Percentiles rank a stretch among this genome's conserved stretches.
Evolutionary conservation across 1,140 invertebrate species (phyloP).

Genomic region (Pogonognathellus flavescens): DNA sequence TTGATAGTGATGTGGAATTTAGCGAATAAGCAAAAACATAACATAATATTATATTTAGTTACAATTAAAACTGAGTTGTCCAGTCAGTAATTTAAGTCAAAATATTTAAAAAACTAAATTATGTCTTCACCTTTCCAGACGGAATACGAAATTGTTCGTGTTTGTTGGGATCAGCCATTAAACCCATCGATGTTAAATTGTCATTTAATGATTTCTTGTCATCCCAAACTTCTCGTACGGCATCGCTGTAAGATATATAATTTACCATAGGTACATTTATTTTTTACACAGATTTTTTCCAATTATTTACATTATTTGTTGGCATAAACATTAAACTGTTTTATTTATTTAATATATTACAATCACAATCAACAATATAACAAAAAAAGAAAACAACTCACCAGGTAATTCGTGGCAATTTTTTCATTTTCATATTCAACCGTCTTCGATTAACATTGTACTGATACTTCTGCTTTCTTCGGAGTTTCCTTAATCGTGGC

Average conservation of each 20-base stretch:
- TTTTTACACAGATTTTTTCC: too few relatives aligned
- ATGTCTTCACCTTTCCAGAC: background rate
- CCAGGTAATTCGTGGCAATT: conserved; percentile 64
- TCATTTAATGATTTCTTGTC: conserved; percentile 59
- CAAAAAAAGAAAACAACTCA: too few relatives aligned
- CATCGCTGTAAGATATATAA: conserved; percentile 56
- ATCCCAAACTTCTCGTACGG: conserved; percentile 64
- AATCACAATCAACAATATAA: too few relatives aligned
- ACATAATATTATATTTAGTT: too few relatives aligned
- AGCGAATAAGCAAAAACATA: too few relatives aligned
- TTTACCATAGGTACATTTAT: background rate
- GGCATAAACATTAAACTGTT: too few relatives aligned
- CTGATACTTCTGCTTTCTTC: conserved; percentile 64
- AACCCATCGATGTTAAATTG: conserved; percentile 64
- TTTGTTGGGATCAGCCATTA: conserved; percentile 63
- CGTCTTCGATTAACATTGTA: conserved; percentile 62
- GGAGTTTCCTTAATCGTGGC: conserved; percentile 53
- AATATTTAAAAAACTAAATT: too few relatives aligned
- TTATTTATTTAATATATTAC: too few relatives aligned
- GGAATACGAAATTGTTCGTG: conserved; percentile 28
- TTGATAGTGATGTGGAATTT: too few relatives aligned
- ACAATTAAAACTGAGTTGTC: too few relatives aligned
- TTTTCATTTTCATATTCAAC: conserved; percentile 59
- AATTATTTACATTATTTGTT: too few relatives aligned
- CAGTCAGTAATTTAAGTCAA: too few relatives aligned